phyloP scores from a whole-genome alignment of 2,888 invertebrate species.

The Caenorhabditis sp. region DNA sequence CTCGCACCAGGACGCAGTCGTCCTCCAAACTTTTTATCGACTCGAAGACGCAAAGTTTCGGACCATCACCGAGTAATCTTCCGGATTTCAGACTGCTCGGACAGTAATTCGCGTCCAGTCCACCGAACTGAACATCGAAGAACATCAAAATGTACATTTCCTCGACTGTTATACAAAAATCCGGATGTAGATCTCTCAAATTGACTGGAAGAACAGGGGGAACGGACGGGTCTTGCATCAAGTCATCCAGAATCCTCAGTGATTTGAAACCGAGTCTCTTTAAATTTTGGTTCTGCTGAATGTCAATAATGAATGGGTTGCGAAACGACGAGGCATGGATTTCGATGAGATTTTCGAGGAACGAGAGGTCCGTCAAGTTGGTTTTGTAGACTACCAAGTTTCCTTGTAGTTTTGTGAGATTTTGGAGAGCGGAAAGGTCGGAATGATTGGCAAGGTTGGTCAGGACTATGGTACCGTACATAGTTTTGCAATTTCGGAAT shows the following conservation, averaged over 20 bases:
- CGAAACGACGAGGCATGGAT: too few species aligned
- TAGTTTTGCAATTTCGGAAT: background rate
- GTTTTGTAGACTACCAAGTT: too few species aligned
- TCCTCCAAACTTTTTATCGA: background rate
- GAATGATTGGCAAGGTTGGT: too few species aligned
- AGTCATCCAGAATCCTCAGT: background rate
- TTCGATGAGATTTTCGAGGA: too few species aligned
- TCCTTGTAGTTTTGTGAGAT: too few species aligned
- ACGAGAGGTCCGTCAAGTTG: too few species aligned
- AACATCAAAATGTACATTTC: background rate
- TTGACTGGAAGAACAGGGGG: background rate
- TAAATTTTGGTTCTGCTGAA: too few species aligned
- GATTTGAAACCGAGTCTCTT: background rate
- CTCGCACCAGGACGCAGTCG: background rate
- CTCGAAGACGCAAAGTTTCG: background rate
- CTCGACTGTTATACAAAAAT: slow-evolving; percentile 8
- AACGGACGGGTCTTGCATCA: too few species aligned
- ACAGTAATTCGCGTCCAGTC: background rate
- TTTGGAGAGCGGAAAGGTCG: too few species aligned
- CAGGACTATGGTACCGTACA: background rate
- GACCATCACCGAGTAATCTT: background rate
- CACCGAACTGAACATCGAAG: background rate
- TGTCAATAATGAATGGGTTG: too few species aligned
- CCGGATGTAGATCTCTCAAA: slow-evolving; percentile 9
- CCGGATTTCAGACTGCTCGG: background rate